Conservation (phyloP, 1,140 invertebrate genomes). For the Lanistes nyassanus region DNA sequence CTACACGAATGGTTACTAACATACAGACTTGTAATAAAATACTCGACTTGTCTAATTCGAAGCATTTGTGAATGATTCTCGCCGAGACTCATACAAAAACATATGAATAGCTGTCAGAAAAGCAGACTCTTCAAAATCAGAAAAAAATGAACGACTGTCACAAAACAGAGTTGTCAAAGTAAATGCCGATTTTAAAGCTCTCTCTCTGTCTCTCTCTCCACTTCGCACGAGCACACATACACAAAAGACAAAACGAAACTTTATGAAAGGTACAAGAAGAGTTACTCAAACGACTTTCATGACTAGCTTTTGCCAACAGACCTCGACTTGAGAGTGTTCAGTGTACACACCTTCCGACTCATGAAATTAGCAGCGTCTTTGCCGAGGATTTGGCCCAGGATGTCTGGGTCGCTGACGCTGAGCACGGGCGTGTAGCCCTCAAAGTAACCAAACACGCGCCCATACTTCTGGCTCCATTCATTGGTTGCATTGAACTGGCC, state of each 20-base stretch:
- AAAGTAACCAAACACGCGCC: slow-evolving; percentile 54
- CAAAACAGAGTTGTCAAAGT: too few relatives aligned
- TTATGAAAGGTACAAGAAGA: not conserved
- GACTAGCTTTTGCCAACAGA: not conserved
- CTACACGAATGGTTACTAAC: too few relatives aligned
- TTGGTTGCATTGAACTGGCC: slow-evolving; percentile 52
- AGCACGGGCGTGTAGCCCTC: slow-evolving; percentile 60
- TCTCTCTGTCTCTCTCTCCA: not conserved
- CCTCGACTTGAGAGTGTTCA: not conserved
- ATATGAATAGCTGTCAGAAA: too few relatives aligned
- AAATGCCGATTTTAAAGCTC: too few relatives aligned
- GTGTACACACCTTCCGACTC: slow-evolving; percentile 43
- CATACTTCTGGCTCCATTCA: slow-evolving; percentile 52
- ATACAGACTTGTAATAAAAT: too few relatives aligned
- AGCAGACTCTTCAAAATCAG: too few relatives aligned
- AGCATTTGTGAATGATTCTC: too few relatives aligned
- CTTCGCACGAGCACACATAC: not conserved
- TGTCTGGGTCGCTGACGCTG: slow-evolving; percentile 48
- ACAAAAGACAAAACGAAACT: not conserved
- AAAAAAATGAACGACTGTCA: too few relatives aligned
- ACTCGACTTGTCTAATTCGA: too few relatives aligned
- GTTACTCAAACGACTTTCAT: not conserved
- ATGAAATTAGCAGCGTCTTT: slow-evolving; percentile 57
- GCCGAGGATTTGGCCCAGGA: slow-evolving; percentile 51
- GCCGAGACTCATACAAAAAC: too few relatives aligned